phyloP scores from a whole-genome alignment of 2,888 invertebrate species.

The Griposia aprilina region DNA sequence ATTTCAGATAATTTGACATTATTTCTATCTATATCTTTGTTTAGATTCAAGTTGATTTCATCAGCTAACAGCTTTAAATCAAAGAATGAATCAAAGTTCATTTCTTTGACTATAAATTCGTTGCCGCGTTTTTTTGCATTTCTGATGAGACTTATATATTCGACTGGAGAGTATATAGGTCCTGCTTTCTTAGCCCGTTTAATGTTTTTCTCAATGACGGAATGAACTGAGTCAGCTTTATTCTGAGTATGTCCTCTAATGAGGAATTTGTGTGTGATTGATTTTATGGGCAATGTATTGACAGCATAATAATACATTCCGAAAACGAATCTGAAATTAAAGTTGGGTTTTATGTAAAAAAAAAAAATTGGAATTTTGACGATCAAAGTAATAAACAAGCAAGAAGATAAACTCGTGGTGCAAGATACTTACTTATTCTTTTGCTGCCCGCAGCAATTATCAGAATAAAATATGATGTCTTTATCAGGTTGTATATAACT shows the following conservation, averaged over 20 bases:
- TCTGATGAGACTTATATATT: slow-evolving; percentile 57
- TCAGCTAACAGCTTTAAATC: slow-evolving; percentile 56
- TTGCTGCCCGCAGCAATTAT: slow-evolving; percentile 64
- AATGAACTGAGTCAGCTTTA: slow-evolving; percentile 58
- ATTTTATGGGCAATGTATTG: slow-evolving; percentile 47
- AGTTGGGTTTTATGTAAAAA: background rate
- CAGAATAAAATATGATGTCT: slow-evolving; percentile 55
- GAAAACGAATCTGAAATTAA: slow-evolving; percentile 43
- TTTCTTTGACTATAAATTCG: slow-evolving; percentile 52
- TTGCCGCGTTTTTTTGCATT: slow-evolving; percentile 44
- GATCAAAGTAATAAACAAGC: background rate
- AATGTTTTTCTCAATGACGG: slow-evolving; percentile 60
- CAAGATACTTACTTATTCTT: slow-evolving; percentile 51
- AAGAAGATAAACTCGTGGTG: background rate
- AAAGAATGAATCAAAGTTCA: slow-evolving; percentile 57
- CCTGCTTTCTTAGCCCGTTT: slow-evolving; percentile 41
- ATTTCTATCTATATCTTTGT: slow-evolving; percentile 45
- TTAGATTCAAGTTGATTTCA: slow-evolving; percentile 44
- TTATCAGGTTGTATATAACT: slow-evolving; percentile 43
- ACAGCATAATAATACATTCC: slow-evolving; percentile 58
- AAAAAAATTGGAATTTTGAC: background rate
- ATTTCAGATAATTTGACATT: slow-evolving; percentile 38
- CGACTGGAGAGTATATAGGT: slow-evolving; percentile 58
- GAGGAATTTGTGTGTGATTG: slow-evolving; percentile 50
- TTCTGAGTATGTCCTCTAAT: slow-evolving; percentile 60